A percentile compares a stretch with the other conserved stretches of the same genome.
phyloP scores from a whole-genome alignment of 2,888 invertebrate species.

The Aphodius sticticus region DNA sequence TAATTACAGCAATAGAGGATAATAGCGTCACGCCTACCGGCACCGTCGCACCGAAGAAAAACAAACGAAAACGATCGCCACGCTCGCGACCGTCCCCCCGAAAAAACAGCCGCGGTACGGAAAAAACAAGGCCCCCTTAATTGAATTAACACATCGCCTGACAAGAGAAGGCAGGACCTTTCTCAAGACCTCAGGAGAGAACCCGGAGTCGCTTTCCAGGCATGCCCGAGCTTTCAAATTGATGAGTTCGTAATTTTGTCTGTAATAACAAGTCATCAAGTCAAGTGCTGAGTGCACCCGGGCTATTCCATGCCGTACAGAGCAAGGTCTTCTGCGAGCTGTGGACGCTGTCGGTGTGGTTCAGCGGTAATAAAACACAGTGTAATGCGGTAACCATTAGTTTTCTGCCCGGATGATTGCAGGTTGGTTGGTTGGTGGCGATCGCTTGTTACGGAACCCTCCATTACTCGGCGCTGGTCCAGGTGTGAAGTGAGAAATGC shows the following conservation, averaged over 20 bases:
- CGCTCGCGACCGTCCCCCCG: neutral
- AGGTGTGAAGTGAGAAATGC: neutral
- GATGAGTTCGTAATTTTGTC: neutral
- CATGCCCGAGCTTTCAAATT: neutral
- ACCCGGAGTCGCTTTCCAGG: too few relatives aligned
- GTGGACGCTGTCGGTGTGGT: neutral
- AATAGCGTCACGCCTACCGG: neutral
- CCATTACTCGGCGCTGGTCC: neutral
- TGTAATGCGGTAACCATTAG: neutral
- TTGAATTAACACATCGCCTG: neutral
- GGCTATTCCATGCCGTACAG: too few relatives aligned
- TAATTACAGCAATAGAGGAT: constrained; percentile 4
- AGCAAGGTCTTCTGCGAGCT: too few relatives aligned
- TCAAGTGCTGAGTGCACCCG: neutral
- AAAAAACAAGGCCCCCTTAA: neutral
- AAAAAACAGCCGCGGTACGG: neutral
- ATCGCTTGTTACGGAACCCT: neutral
- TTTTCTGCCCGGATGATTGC: neutral
- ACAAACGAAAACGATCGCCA: neutral
- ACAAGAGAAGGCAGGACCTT: neutral
- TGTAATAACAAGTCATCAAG: neutral
- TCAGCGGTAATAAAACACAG: neutral
- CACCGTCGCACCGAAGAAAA: neutral
- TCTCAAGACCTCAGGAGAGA: neutral
- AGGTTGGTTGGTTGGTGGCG: neutral